Conservation (phyloP, 2,797 vertebrate species). For the Sebastolobus altivelis region DNA sequence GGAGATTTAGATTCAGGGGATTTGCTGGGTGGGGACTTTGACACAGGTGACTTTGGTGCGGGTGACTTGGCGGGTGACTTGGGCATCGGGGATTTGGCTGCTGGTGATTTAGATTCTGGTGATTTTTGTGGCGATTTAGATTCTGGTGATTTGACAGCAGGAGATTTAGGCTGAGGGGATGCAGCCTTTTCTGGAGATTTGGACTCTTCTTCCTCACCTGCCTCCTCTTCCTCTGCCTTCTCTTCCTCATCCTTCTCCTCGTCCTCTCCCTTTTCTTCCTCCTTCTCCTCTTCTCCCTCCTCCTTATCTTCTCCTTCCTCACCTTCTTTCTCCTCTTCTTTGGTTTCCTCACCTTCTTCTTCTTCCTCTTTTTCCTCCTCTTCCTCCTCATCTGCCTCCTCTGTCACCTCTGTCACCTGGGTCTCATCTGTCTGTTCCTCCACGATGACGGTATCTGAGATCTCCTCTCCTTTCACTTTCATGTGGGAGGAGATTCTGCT, state of each 20-base stretch:
- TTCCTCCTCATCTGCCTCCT: conserved; percentile 89
- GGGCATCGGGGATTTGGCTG: conserved; percentile 66
- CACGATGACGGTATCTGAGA: conserved; percentile 92
- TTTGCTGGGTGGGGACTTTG: conserved; percentile 71
- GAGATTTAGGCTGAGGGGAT: conserved; percentile 69
- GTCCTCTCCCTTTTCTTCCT: conserved; percentile 42
- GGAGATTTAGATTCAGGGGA: conserved; percentile 77
- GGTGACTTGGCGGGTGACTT: conserved; percentile 74
- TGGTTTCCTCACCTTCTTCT: conserved; percentile 54
- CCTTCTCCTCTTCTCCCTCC: conserved; percentile 52
- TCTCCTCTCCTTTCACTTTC: conserved; percentile 92
- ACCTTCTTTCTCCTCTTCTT: conserved; percentile 64
- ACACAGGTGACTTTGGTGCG: conserved; percentile 70
- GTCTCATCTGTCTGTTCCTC: conserved; percentile 95
- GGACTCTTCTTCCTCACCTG: conserved; percentile 57
- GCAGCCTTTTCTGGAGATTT: conserved; percentile 70
- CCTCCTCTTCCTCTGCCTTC: conserved; percentile 46
- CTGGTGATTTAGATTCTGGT: conserved; percentile 74
- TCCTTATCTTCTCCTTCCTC: conserved; percentile 48
- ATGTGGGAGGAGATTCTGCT: conserved; percentile 83
- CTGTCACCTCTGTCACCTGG: conserved; percentile 89
- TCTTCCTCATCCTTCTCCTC: conserved; percentile 22
- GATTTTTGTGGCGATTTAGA: conserved; percentile 72
- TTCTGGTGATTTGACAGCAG: conserved; percentile 68
- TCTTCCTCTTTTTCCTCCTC: conserved; percentile 67